Percentiles rank a stretch among this genome's conserved stretches.
Evolutionary conservation across 2,888 invertebrate genomes (phyloP).

Genomic region (Tigriopus californicus): DNA sequence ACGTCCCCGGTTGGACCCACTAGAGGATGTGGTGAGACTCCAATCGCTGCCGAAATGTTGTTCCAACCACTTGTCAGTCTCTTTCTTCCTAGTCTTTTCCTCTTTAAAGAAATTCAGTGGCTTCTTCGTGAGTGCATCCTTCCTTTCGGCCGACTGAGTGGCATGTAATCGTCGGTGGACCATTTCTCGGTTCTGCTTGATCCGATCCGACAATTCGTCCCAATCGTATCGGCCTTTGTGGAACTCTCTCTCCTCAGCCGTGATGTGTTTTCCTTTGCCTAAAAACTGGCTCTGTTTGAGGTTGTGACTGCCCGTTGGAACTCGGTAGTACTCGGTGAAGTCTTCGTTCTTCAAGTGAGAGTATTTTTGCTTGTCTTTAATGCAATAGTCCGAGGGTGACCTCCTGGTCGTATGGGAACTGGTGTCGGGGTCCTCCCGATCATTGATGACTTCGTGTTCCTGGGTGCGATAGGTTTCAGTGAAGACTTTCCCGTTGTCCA

Average conservation of each 20-base stretch:
- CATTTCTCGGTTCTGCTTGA: not conserved
- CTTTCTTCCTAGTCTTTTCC: conserved; percentile 68
- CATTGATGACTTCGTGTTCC: conserved; percentile 43
- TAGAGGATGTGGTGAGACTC: conserved; percentile 27
- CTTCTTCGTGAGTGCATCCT: conserved; percentile 58
- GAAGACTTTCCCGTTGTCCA: conserved; percentile 53
- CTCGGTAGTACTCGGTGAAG: conserved; percentile 9
- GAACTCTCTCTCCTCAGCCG: not conserved
- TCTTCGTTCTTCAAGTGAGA: not conserved
- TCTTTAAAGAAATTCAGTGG: conserved; percentile 66
- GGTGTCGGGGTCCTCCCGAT: conserved; percentile 34
- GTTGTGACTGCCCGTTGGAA: not conserved
- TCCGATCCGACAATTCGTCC: not conserved
- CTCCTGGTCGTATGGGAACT: not conserved
- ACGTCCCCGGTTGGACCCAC: not conserved
- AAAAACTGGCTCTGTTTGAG: not conserved
- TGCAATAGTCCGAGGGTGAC: not conserved
- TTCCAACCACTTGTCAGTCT: conserved; percentile 77
- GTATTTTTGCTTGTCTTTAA: conserved; percentile 1
- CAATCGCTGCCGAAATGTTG: conserved; percentile 51
- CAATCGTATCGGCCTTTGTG: not conserved
- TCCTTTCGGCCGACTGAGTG: conserved; percentile 37
- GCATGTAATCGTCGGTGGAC: conserved; percentile 14
- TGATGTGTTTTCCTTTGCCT: not conserved
- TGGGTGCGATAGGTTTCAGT: conserved; percentile 39